phyloP scores from a whole-genome alignment of 2,888 invertebrate genomes.

The Ischnura elegans region DNA sequence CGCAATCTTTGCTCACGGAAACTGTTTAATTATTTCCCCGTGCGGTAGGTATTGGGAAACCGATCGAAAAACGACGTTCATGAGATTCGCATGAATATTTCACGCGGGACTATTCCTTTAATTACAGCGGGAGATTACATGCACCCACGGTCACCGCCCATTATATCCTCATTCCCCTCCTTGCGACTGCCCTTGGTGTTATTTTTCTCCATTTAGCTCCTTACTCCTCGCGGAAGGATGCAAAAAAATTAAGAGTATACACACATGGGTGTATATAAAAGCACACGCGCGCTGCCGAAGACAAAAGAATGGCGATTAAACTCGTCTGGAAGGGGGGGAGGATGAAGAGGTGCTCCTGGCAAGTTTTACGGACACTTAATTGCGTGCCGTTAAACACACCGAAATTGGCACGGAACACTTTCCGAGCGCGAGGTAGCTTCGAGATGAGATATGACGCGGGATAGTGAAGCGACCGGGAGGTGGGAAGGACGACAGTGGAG shows the following conservation, averaged over 20 bases:
- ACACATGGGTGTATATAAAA: not conserved
- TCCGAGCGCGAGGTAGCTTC: constrained; percentile 26
- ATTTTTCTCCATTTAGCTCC: not conserved
- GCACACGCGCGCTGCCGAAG: constrained; percentile 6
- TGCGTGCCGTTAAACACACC: constrained; percentile 41
- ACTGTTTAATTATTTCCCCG: constrained; percentile 31
- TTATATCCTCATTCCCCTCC: not conserved
- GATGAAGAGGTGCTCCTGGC: not conserved
- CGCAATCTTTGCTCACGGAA: constrained; percentile 24
- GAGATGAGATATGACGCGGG: constrained; percentile 28
- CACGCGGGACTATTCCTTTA: constrained; percentile 24
- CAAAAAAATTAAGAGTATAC: not conserved
- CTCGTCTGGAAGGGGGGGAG: not conserved
- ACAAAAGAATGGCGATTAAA: constrained; percentile 43
- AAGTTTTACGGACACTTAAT: constrained; percentile 37
- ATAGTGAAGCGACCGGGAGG: not conserved
- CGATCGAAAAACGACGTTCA: not conserved
- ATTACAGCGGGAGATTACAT: constrained; percentile 12
- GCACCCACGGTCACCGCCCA: not conserved
- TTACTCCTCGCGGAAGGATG: not conserved
- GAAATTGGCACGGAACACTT: constrained; percentile 34
- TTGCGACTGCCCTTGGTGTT: not conserved
- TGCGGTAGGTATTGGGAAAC: not conserved
- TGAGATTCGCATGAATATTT: constrained; percentile 1
- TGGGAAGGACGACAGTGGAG: not conserved